These are phyloP conservation scores for Caenorhabditis sp. DNA, from an alignment of 2,888 invertebrate species.

Conservation along the genomic window DNA sequence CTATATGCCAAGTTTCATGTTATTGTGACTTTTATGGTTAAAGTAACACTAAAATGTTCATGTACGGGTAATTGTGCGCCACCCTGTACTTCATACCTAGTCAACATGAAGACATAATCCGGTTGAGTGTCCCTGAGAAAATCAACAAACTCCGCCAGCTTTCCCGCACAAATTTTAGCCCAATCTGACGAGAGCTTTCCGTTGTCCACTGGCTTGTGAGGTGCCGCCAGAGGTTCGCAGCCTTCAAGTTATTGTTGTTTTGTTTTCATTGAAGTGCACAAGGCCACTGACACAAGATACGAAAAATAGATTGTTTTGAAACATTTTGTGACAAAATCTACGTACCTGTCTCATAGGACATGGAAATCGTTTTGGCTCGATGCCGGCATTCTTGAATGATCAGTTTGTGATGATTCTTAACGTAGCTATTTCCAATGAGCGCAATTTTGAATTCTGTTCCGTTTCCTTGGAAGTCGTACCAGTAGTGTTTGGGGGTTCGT, in stretches of 20 bases:
- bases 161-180: not conserved
- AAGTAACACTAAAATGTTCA: no score
- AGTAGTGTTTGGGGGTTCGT: conserved; percentile 6
- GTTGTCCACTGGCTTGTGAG: conserved; percentile 7
- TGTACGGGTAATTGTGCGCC: no score
- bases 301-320: no score
- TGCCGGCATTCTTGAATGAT: conserved; percentile 55
- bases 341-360: conserved; percentile 29
- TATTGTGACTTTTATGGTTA: no score
- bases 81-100: conserved; percentile 27
- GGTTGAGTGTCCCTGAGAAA: conserved; percentile 30
- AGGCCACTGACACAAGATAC: no score
- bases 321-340: no score
- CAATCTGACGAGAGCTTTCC: not conserved
- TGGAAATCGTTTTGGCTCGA: conserved; percentile 21
- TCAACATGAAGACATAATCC: conserved; percentile 50
- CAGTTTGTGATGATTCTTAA: conserved; percentile 54
- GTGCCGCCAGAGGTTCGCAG: conserved; percentile 25
- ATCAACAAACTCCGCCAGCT: conserved; percentile 30
- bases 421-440: conserved; percentile 64
- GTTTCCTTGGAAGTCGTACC: conserved; percentile 48
- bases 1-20: no score
- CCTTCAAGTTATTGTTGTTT: no score
- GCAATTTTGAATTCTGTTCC: conserved; percentile 38
- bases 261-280: no score